Evolutionary conservation across 2,888 invertebrate species (phyloP), one percentile per base, ranked within the genome.

Genomic region (Caenorhabditis angaria): DNA sequence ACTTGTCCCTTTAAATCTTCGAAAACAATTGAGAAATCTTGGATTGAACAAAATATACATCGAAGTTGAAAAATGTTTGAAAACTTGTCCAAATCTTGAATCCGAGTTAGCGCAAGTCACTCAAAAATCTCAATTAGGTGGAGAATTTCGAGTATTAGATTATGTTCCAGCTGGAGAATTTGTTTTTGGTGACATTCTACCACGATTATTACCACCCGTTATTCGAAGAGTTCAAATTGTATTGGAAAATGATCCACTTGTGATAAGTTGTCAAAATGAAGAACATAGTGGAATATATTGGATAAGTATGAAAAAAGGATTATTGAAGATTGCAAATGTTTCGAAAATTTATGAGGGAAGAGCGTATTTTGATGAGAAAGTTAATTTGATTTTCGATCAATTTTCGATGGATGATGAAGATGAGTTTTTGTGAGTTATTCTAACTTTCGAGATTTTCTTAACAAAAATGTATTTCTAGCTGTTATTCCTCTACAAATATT

Each of bases 101-200:
- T 12, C 41, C 41, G 41, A 41, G 18, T 14, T 41, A 14, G 6
- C 41, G 14, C 41, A 41, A 18, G 14, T 41, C 41, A 41, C 41
- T 2, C 10, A 41, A 10, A 41, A 41, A 41, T 18, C 3, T 27
- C 74, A 76, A 27, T 54, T 78, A n/a, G n/a, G n/a, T 27, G 76
- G 76, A 6, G 76, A 76, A 22, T 61, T 63, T 12, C 54, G 76
- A 29, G 57, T 70, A 0, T 60, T 78, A 47, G 76, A 78, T 53
- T 78, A 74, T 29, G 32, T 78, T 4, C 78, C 78, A 24, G 76
- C 65, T 10, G 78, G 76, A 14, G 78, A 78, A 32, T 78, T 74
- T 48, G 48, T 78, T 8, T 78, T 78, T 41, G 78, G 78, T 47
- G 73, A 76, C 41, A 47, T 78, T 48, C 55, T 78, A 25, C 78